These are phyloP conservation scores for Psittacara wagleri DNA, from an alignment of 2,113 vertebrate species.

Conservation along the genomic window DNA sequence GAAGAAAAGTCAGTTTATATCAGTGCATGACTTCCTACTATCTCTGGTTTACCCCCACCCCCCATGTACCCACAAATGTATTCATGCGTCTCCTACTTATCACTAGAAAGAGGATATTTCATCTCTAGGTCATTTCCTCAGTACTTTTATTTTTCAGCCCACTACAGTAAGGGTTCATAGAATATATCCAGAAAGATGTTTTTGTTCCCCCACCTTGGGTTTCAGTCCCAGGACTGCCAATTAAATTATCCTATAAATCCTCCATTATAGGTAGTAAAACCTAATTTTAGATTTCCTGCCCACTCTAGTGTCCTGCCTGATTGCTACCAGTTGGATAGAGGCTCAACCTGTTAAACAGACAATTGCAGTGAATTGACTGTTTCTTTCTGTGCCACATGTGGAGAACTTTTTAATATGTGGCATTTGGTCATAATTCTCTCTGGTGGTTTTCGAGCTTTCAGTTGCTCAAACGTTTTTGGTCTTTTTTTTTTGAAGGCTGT, in stretches of 20 bases:
- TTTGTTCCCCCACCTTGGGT: conserved; percentile 70
- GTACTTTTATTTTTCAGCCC: conserved; percentile 42
- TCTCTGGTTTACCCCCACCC: neutral
- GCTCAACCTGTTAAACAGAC: conserved; percentile 53
- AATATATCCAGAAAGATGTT: conserved; percentile 68
- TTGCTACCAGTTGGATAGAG: conserved; percentile 73
- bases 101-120: conserved; percentile 5
- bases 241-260: conserved; percentile 84
- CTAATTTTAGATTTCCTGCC: conserved; percentile 87
- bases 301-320: conserved; percentile 73
- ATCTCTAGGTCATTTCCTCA: conserved; percentile 21
- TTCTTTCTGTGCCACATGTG: conserved; percentile 31
- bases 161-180: conserved; percentile 42
- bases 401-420: conserved; percentile 5
- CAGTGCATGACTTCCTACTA: neutral
- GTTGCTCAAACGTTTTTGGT: neutral
- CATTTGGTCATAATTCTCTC: conserved; percentile 40
- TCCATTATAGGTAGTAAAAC: conserved; percentile 83
- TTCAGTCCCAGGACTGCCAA: conserved; percentile 79
- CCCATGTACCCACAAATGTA: neutral
- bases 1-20: neutral
- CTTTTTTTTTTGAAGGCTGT: neutral
- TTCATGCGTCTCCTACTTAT: neutral
- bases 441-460: conserved; percentile 3
- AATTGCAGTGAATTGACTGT: conserved; percentile 42